These are phyloP conservation scores for Perccottus glenii DNA, from an alignment of 2,113 vertebrate species.

Conservation along the genomic window DNA sequence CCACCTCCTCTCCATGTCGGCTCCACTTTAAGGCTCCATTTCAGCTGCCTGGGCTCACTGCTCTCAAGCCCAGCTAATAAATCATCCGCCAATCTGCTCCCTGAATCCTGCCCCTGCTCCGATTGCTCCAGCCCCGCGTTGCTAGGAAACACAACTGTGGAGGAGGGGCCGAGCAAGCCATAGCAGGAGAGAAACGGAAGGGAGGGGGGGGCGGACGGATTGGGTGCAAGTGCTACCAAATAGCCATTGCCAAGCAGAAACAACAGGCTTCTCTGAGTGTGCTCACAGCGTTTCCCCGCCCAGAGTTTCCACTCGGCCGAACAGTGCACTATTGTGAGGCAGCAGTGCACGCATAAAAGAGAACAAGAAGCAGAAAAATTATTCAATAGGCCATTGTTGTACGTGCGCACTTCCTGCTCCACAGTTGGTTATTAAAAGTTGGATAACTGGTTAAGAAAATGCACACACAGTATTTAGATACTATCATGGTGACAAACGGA, in stretches of 20 bases:
- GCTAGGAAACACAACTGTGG: conserved; percentile 86
- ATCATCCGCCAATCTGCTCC: conserved; percentile 89
- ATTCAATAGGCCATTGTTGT: conserved; percentile 82
- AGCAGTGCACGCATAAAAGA: conserved; percentile 56
- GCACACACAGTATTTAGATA: conserved; percentile 73
- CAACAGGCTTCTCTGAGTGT: conserved; percentile 84
- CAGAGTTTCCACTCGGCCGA: conserved; percentile 71
- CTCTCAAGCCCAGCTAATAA: conserved; percentile 86
- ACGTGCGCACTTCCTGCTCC: conserved; percentile 80
- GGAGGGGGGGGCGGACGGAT: conserved; percentile 16
- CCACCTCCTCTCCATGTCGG: conserved; percentile 50
- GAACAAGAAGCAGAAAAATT: conserved; percentile 41
- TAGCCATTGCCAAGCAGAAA: conserved; percentile 85
- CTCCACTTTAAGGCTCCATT: conserved; percentile 82
- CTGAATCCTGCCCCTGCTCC: conserved; percentile 84
- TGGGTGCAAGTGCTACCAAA: conserved; percentile 83
- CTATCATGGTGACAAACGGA: conserved; percentile 72
- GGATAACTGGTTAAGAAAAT: conserved; percentile 80
- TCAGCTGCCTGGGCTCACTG: conserved; percentile 84
- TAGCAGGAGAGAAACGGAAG: conserved; percentile 5
- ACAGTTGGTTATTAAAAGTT: conserved; percentile 80
- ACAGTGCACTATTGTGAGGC: conserved; percentile 78
- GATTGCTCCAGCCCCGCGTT: conserved; percentile 87
- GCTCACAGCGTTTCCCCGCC: conserved; percentile 78
- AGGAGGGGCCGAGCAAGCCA: conserved; percentile 65